Evolutionary conservation across 2,797 vertebrate species (phyloP).

Genomic region (Mormyrops boulengeri): DNA sequence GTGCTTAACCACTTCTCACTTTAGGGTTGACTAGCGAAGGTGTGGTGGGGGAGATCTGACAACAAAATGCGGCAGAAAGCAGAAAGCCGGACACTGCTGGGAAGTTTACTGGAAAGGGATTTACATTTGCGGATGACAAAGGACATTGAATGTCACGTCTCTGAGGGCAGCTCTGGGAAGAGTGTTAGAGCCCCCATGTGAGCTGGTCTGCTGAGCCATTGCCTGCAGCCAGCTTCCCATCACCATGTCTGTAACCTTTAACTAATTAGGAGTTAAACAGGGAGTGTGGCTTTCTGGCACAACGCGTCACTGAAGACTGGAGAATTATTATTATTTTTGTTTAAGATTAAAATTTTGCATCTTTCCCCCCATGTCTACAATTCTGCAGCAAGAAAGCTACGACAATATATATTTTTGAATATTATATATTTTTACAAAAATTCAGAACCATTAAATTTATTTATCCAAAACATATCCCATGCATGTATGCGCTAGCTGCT

Average conservation of each 20-base stretch:
- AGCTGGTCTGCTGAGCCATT: neutral
- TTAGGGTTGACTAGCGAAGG: neutral
- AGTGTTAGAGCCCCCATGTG: neutral
- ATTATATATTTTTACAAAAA: neutral
- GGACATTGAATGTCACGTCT: slow-evolving; percentile 19
- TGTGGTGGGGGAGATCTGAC: neutral
- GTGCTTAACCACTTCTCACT: neutral
- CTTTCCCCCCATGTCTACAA: neutral
- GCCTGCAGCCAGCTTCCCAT: slow-evolving; percentile 8
- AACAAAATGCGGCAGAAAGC: neutral
- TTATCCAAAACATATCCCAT: neutral
- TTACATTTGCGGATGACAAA: slow-evolving; percentile 14
- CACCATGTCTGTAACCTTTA: slow-evolving; percentile 23
- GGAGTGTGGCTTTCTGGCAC: neutral
- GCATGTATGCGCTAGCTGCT: neutral
- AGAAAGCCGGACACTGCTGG: neutral
- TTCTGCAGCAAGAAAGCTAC: neutral
- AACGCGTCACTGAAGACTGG: neutral
- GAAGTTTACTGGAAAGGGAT: slow-evolving; percentile 1
- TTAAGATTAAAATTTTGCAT: neutral
- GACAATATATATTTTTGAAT: slow-evolving; percentile 1
- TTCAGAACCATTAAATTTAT: neutral
- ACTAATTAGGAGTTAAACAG: slow-evolving; percentile 26
- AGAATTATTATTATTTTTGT: neutral
- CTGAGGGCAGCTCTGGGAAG: slow-evolving; percentile 7